Evolutionary conservation across 2,888 invertebrate species (phyloP).

Genomic region (Ophioninae sp.): DNA sequence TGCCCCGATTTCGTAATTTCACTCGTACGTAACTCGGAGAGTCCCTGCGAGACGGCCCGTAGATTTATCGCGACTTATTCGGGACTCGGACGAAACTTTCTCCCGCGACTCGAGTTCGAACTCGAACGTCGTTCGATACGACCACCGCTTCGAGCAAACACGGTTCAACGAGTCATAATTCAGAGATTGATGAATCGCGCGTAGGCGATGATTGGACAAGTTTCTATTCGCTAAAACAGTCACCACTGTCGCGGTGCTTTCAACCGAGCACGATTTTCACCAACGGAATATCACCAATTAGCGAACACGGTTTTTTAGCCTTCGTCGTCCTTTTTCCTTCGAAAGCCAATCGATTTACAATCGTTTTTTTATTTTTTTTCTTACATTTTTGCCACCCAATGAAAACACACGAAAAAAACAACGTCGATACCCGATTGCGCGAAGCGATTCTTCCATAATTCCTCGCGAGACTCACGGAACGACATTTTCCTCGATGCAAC

Average conservation of each 20-base stretch:
- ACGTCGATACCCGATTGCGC: slow-evolving; percentile 12
- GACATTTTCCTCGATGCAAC: slow-evolving; percentile 30
- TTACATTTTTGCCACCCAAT: too few species aligned
- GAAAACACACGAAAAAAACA: background rate
- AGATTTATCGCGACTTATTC: slow-evolving; percentile 57
- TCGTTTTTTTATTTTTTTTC: too few species aligned
- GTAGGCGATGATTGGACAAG: slow-evolving; percentile 36
- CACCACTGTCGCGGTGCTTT: background rate
- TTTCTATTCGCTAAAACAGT: slow-evolving; percentile 21
- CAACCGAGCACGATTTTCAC: slow-evolving; percentile 5
- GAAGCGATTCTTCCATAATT: slow-evolving; percentile 53
- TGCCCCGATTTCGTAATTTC: slow-evolving; percentile 55
- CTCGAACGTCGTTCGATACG: slow-evolving; percentile 23
- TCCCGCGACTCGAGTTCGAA: slow-evolving; percentile 26
- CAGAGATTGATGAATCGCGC: slow-evolving; percentile 47
- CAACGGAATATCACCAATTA: slow-evolving; percentile 17
- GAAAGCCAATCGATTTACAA: too few species aligned
- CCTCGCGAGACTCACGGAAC: background rate
- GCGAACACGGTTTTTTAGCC: background rate
- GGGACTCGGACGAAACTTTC: slow-evolving; percentile 54
- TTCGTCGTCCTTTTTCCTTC: too few species aligned
- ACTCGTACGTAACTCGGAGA: slow-evolving; percentile 33
- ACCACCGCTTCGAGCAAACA: slow-evolving; percentile 32
- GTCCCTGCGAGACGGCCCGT: slow-evolving; percentile 26
- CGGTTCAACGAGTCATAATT: slow-evolving; percentile 15